phyloP scores from a whole-genome alignment of 1,140 invertebrate species.

The Lethocerus indicus region DNA sequence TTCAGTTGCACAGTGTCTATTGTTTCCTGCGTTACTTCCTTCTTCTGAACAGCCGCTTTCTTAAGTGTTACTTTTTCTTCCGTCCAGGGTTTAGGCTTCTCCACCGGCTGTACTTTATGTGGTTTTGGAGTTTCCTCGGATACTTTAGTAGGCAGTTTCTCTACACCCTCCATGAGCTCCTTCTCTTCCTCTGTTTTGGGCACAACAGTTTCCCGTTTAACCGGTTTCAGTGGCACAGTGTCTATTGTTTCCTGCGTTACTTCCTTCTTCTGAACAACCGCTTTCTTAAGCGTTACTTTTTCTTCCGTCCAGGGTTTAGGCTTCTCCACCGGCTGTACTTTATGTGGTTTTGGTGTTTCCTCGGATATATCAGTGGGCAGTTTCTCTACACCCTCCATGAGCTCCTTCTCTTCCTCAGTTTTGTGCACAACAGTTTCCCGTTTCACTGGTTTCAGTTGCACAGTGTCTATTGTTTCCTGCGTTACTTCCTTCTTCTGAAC shows the following conservation, averaged over 20 bases:
- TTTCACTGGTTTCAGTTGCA: conserved; percentile 25
- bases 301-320: conserved; percentile 15
- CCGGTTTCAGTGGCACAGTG: conserved; percentile 27
- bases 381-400: background rate
- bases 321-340: conserved; percentile 1
- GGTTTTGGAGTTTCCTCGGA: background rate
- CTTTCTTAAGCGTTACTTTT: conserved; percentile 20
- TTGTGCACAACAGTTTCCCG: background rate
- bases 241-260: conserved; percentile 21
- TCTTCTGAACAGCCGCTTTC: conserved; percentile 17
- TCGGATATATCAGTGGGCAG: background rate
- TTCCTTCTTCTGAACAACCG: conserved; percentile 19
- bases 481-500: conserved; percentile 18
- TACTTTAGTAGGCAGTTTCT: background rate
- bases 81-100: conserved; percentile 12
- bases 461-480: conserved; percentile 23
- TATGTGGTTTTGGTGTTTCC: conserved; percentile 1
- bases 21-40: conserved; percentile 14
- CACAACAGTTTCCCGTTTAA: no score
- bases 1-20: conserved; percentile 23
- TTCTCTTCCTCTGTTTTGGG: no score
- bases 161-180: no score
- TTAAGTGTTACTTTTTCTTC: conserved; percentile 19
- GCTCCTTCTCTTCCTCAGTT: background rate
- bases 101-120: background rate